Evolutionary conservation across 2,888 invertebrate species (phyloP), one percentile per base, ranked within the genome.

Genomic region (Taphrorychus bicolor): DNA sequence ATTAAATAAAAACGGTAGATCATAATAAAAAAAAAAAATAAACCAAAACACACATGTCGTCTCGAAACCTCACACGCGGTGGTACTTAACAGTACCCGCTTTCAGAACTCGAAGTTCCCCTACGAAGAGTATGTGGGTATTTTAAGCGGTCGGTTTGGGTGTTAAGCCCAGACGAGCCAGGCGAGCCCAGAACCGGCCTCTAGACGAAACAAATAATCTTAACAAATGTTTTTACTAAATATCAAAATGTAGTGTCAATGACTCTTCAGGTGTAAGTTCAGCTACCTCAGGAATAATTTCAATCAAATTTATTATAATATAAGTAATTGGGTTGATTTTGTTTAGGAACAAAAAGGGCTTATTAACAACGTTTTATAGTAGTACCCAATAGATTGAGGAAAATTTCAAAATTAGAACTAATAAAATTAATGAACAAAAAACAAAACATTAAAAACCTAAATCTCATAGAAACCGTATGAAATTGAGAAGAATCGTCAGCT

Each of bases 131-230:
- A 51, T 51, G 51, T 51, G 51, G 51, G 51, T 18, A 19, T 21
- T 21, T 51, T 51, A 18, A 51, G 51, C 51, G 41, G 59, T 42
- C 52, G 32, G 45, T 45, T 45, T 45, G 45, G 45, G 45, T 45
- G 14, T 3, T 45, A 45, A 45, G 11, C 16, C 17, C 32, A 11
- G 32, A 32, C 32, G 7, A 45, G 32, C 9, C 32, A 11, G 32
- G 32, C 32, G 9, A 2, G 14, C 9, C 45, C 45, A 45, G 45
- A 45, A 45, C 45, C 45, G 2, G 45, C 45, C 7, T 45, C 40
- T 54, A 61, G 61, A 61, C 61, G n/a, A 61, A 53, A 61, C 61
- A 61, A 59, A 61, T 14, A 45, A 45, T 45, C 54, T 32, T 41
- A 17, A 61, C 42, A 61, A 61, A 52, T 53, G 41, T 53, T 49